Evolutionary conservation across 2,113 vertebrate genomes (phyloP).

Genomic region (Crypturellus undulatus): DNA sequence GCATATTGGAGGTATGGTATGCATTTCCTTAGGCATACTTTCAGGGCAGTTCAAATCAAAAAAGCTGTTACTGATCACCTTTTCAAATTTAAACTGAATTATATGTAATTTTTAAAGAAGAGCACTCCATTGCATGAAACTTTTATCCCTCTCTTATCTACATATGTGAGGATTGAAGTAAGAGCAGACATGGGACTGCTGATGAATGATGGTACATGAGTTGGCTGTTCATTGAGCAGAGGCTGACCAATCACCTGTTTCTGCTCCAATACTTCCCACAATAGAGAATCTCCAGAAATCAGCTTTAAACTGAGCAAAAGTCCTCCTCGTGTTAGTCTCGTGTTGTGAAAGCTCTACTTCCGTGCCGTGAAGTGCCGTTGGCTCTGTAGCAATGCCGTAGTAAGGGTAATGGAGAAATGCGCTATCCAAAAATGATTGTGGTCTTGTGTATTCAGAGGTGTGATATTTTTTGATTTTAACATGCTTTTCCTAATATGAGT

Average conservation of each 20-base stretch:
- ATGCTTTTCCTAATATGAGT: rapidly evolving
- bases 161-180: not conserved
- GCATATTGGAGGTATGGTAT: not conserved
- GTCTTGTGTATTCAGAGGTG: not conserved
- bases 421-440: not conserved
- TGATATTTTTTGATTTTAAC: not conserved
- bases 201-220: not conserved
- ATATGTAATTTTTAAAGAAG: not conserved
- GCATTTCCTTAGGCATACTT: not conserved
- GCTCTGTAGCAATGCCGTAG: not conserved
- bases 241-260: not conserved
- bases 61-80: not conserved
- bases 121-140: not conserved
- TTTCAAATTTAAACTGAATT: not conserved
- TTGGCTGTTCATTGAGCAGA: not conserved
- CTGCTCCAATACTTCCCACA: not conserved
- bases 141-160: not conserved
- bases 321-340: not conserved
- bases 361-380: not conserved
- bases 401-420: not conserved
- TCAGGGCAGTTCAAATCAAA: not conserved
- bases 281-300: not conserved
- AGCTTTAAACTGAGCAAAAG: not conserved
- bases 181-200: not conserved
- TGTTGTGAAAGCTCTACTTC: not conserved